Evolutionary conservation across 2,888 invertebrate genomes (phyloP).

Genomic region (Leptinotarsa haldemani): DNA sequence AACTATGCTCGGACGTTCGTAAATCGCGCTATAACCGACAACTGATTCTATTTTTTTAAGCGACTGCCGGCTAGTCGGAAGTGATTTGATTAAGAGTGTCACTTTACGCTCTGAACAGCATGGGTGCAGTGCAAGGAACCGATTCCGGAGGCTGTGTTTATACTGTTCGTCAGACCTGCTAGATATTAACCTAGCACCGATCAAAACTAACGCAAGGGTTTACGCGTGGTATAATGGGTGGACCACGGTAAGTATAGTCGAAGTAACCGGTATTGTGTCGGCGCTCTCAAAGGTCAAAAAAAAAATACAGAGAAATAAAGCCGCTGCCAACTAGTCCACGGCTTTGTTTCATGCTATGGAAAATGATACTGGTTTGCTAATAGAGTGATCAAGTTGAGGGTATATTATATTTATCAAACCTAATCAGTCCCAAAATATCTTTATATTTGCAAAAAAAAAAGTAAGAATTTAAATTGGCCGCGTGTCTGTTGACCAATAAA

Average conservation of each 20-base stretch:
- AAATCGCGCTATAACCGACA: slow-evolving; percentile 36
- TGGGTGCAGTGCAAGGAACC: slow-evolving; percentile 36
- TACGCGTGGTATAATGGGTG: not conserved
- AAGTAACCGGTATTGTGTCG: too few species aligned
- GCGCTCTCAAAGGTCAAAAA: too few species aligned
- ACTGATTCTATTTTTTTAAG: slow-evolving; percentile 42
- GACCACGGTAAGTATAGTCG: not conserved
- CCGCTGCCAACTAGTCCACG: too few species aligned
- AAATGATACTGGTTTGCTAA: too few species aligned
- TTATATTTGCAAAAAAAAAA: too few species aligned
- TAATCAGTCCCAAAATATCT: too few species aligned
- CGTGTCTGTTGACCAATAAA: too few species aligned
- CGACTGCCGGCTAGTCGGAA: slow-evolving; percentile 48
- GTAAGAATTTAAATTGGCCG: too few species aligned
- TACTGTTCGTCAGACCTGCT: slow-evolving; percentile 4
- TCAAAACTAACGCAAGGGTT: not conserved
- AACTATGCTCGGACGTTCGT: slow-evolving; percentile 22
- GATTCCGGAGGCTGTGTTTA: slow-evolving; percentile 32
- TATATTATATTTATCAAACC: too few species aligned
- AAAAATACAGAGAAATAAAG: too few species aligned
- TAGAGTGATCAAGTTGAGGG: too few species aligned
- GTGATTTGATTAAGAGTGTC: slow-evolving; percentile 47
- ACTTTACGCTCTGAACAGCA: slow-evolving; percentile 29
- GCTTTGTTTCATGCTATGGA: too few species aligned
- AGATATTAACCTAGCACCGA: not conserved